These are phyloP conservation scores for Pinctada fucata DNA, from an alignment of 2,888 invertebrate genomes.

Conservation along the genomic window DNA sequence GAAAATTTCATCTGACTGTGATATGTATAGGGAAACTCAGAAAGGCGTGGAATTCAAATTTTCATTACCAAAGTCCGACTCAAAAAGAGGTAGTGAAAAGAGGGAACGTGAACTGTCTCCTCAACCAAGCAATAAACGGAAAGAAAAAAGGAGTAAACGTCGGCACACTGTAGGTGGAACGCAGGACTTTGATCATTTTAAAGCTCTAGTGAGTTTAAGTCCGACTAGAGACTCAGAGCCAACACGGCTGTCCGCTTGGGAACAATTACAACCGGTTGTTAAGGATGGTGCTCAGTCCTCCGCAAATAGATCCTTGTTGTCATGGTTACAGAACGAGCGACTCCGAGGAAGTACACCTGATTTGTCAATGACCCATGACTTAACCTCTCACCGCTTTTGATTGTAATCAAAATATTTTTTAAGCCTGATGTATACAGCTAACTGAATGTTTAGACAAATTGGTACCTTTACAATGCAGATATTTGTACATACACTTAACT, in stretches of 20 bases:
- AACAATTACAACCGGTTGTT: constrained; percentile 72
- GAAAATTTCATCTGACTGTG: constrained; percentile 2
- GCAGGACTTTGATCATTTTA: constrained; percentile 87
- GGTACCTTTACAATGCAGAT: neutral
- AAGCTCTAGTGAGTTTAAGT: constrained; percentile 64
- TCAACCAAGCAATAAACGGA: constrained; percentile 44
- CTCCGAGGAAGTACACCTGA: constrained; percentile 77
- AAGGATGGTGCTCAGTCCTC: constrained; percentile 50
- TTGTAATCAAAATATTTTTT: no score
- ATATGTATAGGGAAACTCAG: constrained; percentile 12
- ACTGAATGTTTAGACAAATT: no score
- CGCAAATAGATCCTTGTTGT: constrained; percentile 61
- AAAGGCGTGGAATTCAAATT: constrained; percentile 3
- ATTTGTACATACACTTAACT: neutral
- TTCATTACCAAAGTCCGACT: neutral
- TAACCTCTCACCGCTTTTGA: constrained; percentile 10
- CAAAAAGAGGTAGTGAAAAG: constrained; percentile 7
- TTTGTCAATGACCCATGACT: constrained; percentile 40
- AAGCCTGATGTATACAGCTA: no score
- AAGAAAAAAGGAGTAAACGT: constrained; percentile 77
- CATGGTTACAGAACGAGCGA: constrained; percentile 79
- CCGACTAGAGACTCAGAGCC: constrained; percentile 41
- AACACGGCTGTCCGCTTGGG: constrained; percentile 70
- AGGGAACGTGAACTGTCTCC: constrained; percentile 37
- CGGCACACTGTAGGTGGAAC: constrained; percentile 95